Base-by-base conservation (phyloP, 2,888 invertebrate genomes). In the Lasioglossum malachurum region DNA sequence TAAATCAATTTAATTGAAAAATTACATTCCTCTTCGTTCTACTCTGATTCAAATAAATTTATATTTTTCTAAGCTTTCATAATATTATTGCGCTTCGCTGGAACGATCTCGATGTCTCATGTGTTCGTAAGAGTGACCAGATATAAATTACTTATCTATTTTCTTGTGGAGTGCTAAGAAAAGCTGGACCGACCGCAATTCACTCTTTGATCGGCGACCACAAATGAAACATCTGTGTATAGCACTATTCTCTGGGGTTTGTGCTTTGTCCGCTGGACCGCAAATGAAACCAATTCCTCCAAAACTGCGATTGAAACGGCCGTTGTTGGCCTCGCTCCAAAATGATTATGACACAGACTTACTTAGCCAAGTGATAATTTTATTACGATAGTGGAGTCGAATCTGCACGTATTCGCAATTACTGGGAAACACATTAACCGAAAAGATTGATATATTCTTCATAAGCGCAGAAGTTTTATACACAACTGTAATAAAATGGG, bases 221-320 rank as follows among this genome's bases (percentile, higher is more conserved):
- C 83, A 73, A 76, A 83, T 83, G 84, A 83, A 85, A 85, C 79
- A 85, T 83, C 64, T 83, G 38, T 57, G 57, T 72, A 71, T 79
- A 76, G 53, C 38, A 44, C 83, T 38, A 46, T 35, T 73, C 73
- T 64, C 73, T 41, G 76, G 67, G 79, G 79, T 79, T 79, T 79
- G 76, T 69, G 73, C 79, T 79, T 85, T 75, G 79, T 83, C 76
- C 79, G 57, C 44, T 79, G 57, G 49, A 83, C 83, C 76, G 57
- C 83, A 83, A 85, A 85, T 85, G 83, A 57, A 82, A 83, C 78
- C 84, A 83, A 85, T 83, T 83, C 67, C 85, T 85, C 76, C 31
- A 38, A 83, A 83, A 85, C 79, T 83, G 72, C 73, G 67, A 79
- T 79, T 85, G 85, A 74, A 85, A 57, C 83, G 73, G 76, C 19